Base-by-base conservation (phyloP, 2,797 vertebrate species). In the Phataginus tetradactyla region DNA sequence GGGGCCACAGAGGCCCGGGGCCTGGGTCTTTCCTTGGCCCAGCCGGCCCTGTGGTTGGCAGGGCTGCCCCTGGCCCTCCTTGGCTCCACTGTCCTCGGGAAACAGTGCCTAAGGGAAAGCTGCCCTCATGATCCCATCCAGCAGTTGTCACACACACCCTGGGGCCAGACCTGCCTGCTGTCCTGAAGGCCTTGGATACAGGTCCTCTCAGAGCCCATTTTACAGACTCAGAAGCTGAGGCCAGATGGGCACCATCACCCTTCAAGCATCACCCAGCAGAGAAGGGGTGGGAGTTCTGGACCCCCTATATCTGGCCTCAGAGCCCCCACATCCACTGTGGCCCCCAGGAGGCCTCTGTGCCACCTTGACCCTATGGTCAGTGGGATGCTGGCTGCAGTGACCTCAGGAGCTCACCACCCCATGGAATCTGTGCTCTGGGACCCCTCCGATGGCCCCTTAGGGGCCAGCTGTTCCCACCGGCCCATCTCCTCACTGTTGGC, bases 61-160 rank as follows among this genome's bases (percentile, higher is more conserved):
- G 32, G 55, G 69, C 15, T 18, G 8, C 25, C 42, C n/a, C 0
- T 1, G 49, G 15, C 25, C 29, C 42, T 49, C 17, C 25, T 4
- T 17, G 14, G 37, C 8, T n/a, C 25, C 27, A 10, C 34, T 45
- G 20, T 55, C 18, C 18, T 14, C 17, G 34, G 37, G 37, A 37
- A 37, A 37, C 37, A 37, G 12, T 14, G 34, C 61, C 80, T 7
- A 20, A 14, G 3, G 27, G 27, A n/a, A 39, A 39, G 39, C 37
- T 14, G 23, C 7, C 32, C 1, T 45, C 3, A 3, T 34, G 29
- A 4, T 21, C 63, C 61, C 23, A 12, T 11, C 17, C 4, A 14
- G 39, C 1, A 0, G 15, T 4, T 29, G 72, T 45, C 64, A 45
- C 4, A 3, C 0, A 0, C 4, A n/a, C 27, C 37, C 14, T 6